A percentile compares a stretch with the other conserved stretches of the same genome.
Conservation (phyloP, 1,140 invertebrate genomes). For the Euura lappo region DNA sequence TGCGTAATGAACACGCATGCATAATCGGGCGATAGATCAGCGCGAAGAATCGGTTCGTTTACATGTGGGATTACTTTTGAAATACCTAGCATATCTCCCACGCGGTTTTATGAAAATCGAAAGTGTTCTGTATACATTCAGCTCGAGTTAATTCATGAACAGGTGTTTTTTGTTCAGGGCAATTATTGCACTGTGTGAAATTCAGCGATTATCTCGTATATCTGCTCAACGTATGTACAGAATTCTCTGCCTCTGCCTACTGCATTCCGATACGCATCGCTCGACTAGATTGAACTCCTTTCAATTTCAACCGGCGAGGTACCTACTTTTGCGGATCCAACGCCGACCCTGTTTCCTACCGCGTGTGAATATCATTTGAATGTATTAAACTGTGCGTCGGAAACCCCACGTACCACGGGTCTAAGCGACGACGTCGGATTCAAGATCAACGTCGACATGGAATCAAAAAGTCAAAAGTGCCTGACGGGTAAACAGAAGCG, state of each 20-base stretch:
- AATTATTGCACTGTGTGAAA: too few relatives aligned
- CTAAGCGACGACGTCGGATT: neutral
- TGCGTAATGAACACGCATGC: too few relatives aligned
- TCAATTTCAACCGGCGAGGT: neutral
- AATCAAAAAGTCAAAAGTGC: constrained; percentile 2
- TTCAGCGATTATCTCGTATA: too few relatives aligned
- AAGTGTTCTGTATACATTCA: neutral
- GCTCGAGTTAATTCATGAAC: neutral
- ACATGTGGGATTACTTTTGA: neutral
- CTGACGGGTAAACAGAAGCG: neutral
- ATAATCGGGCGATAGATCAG: neutral
- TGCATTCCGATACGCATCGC: too few relatives aligned
- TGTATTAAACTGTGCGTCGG: constrained; percentile 37
- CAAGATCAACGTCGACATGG: neutral
- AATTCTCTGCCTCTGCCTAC: too few relatives aligned
- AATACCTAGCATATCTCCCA: neutral
- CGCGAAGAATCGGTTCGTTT: neutral
- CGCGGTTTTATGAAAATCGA: neutral
- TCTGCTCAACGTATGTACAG: too few relatives aligned
- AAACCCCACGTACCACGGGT: neutral
- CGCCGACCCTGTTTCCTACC: constrained; percentile 9
- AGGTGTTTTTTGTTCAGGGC: too few relatives aligned
- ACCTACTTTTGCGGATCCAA: neutral
- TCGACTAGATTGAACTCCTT: too few relatives aligned
- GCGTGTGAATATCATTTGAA: constrained; percentile 50